Conservation (phyloP, 2,797 vertebrate species). For the Luscinia luscinia region DNA sequence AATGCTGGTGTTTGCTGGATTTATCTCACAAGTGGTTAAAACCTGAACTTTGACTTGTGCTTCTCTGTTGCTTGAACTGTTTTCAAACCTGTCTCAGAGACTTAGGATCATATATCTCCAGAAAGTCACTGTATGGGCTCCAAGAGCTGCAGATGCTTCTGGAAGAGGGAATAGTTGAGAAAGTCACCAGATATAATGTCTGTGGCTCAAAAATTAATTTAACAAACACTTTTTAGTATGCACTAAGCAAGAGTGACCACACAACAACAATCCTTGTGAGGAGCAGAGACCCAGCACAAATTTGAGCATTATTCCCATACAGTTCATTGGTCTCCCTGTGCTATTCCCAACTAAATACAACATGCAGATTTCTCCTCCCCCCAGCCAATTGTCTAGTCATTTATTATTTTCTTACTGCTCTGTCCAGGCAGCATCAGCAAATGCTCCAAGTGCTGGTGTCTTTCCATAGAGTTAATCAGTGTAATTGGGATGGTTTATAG, state of each 20-base stretch:
- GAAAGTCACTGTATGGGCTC: background rate
- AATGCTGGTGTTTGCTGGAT: background rate
- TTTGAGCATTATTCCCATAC: background rate
- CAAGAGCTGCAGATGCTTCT: background rate
- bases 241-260: rapidly evolving
- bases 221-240: background rate
- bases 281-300: background rate
- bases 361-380: background rate
- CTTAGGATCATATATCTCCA: background rate
- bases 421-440: background rate
- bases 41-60: background rate
- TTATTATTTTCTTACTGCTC: slow-evolving; percentile 27
- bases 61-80: background rate
- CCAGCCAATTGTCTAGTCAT: background rate
- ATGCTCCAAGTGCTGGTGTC: slow-evolving; percentile 11
- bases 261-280: background rate
- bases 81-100: background rate
- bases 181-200: background rate
- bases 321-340: background rate
- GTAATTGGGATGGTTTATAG: slow-evolving; percentile 54
- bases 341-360: background rate
- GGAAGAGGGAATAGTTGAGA: background rate
- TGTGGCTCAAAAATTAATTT: background rate
- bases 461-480: slow-evolving; percentile 66
- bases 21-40: background rate